Evolutionary conservation across 2,797 vertebrate species (phyloP).

Genomic region (Hemitrygon akajei): DNA sequence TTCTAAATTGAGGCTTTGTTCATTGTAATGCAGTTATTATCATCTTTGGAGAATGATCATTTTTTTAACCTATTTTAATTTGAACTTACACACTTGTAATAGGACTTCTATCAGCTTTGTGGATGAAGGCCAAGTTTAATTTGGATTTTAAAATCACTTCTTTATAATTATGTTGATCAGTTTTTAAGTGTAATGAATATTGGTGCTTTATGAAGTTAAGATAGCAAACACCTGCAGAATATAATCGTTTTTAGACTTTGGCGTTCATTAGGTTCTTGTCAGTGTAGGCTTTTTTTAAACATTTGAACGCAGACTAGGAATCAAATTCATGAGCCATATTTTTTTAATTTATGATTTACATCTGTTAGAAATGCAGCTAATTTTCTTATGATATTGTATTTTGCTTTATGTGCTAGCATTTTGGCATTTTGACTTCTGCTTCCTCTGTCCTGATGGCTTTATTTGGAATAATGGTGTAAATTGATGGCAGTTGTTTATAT

Average conservation of each 20-base stretch:
- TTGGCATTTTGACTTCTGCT: conserved; percentile 10
- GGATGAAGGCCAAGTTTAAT: not conserved
- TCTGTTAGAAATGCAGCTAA: conserved; percentile 29
- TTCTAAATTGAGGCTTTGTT: not conserved
- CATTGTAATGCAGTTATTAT: not conserved
- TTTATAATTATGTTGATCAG: not conserved
- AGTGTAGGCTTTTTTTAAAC: not conserved
- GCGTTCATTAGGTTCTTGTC: not conserved
- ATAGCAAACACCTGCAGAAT: not conserved
- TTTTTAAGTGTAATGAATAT: not conserved
- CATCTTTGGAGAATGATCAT: not conserved
- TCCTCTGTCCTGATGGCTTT: conserved; percentile 15
- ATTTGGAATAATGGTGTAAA: not conserved
- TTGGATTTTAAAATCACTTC: not conserved
- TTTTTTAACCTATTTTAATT: not conserved
- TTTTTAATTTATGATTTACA: not conserved
- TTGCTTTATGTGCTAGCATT: not conserved
- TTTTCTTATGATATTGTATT: not conserved
- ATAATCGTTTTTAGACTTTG: not conserved
- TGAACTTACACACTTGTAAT: not conserved
- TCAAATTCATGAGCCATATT: not conserved
- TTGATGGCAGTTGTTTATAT: not conserved
- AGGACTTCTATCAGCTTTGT: not conserved
- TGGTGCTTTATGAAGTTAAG: not conserved
- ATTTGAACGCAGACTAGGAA: not conserved